These are phyloP conservation scores for Hemicordylus capensis DNA, from an alignment of 2,113 vertebrate genomes.

Conservation along the genomic window DNA sequence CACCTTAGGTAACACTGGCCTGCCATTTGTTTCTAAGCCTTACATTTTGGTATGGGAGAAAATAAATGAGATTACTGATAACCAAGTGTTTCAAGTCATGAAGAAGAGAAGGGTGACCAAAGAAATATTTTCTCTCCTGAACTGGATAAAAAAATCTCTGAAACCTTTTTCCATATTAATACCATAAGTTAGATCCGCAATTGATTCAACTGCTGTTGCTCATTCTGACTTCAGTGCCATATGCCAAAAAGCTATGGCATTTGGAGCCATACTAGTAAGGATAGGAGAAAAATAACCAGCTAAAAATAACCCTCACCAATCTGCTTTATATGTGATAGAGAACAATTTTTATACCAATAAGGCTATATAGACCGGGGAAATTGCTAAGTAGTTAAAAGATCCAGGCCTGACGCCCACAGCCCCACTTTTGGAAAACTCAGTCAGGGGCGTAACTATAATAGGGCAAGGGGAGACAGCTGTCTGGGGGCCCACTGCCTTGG, in stretches of 20 bases:
- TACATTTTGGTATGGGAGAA: accelerated
- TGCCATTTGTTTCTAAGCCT: constrained; percentile 1
- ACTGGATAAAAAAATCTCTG: neutral
- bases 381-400: no score
- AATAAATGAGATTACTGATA: neutral
- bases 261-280: neutral
- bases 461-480: no score
- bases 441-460: no score
- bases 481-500: no score
- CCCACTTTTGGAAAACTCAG: no score
- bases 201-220: neutral
- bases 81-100: neutral
- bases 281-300: no score
- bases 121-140: neutral
- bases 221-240: neutral
- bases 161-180: neutral
- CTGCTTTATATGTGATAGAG: no score
- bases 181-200: accelerated
- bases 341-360: no score
- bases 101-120: neutral
- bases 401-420: no score
- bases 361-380: no score
- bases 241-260: neutral
- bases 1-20: neutral
- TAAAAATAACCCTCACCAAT: no score